Base-by-base conservation (phyloP, 1,140 invertebrate species). In the Bombus picipes region DNA sequence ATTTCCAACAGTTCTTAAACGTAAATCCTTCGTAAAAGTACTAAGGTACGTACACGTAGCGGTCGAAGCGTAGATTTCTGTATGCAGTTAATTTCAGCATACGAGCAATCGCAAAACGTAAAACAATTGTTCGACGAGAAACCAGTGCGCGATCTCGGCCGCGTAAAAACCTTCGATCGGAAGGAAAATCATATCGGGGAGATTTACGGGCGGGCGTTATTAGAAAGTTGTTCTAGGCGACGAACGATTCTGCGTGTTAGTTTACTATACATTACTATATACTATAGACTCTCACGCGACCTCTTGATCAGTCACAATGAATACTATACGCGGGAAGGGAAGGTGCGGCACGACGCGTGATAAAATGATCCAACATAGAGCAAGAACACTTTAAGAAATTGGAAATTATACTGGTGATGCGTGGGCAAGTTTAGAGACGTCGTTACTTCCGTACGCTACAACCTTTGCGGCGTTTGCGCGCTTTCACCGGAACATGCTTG, bases 361-460 rank as follows among this genome's bases (percentile, higher is more conserved):
- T 53, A 47, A 83, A 83, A 34, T 39, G 72, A 83, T 76, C 39
- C 68, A 68, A 47, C 59, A 13, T 37, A 28, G 25, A 10, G 34
- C 18, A 28, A 53, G 59, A 53, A 18, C 72, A 76, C 73, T 76
- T 83, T 76, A 76, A 76, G 73, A 62, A 83, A 83, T 83, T 76
- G 41, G 73, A 53, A 53, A 53, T 53, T 53, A 47, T 47, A 74
- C 28, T 15, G 41, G 28, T n/a, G 81, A 57, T 76, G 81, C 81
- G 81, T 83, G 68, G 62, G 5, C 59, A 41, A 34, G 32, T 68
- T n/a, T 68, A 83, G 68, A 62, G 62, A 68, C 73, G 28, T 82
- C 71, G 81, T 83, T 76, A 68, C 81, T 68, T 76, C 53, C 76
- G 59, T 68, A 68, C 81, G 73, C 73, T 68, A 83, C 68, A 83